Evolutionary conservation across 2,113 vertebrate species (phyloP).

Genomic region (Macquaria ambigua): DNA sequence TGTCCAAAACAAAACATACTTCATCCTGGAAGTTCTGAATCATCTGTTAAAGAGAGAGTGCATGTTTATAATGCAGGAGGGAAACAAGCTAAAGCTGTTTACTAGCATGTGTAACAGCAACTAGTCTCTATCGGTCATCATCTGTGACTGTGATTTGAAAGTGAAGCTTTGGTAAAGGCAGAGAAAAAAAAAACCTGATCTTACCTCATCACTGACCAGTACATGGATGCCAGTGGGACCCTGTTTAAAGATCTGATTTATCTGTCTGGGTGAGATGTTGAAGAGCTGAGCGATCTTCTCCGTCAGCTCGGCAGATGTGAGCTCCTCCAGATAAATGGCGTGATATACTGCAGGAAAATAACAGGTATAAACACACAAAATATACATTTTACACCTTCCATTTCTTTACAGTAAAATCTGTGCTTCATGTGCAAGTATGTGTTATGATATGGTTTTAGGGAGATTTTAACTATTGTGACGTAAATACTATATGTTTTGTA

Average conservation of each 20-base stretch:
- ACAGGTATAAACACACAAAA: not conserved
- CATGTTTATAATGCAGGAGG: not conserved
- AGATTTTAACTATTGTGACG: not conserved
- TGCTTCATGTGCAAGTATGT: not conserved
- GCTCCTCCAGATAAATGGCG: slow-evolving; percentile 95
- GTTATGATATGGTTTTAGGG: not conserved
- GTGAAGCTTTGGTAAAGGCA: not conserved
- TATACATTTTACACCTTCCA: not conserved
- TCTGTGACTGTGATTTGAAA: not conserved
- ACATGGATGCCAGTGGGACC: slow-evolving; percentile 97
- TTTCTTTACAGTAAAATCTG: not conserved
- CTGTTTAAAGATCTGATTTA: slow-evolving; percentile 97
- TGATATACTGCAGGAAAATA: slow-evolving; percentile 90
- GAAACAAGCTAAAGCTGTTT: not conserved
- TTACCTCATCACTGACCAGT: slow-evolving; percentile 95
- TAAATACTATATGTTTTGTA: not conserved
- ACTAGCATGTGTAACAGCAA: not conserved
- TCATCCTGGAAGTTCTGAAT: slow-evolving; percentile 98
- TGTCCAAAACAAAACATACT: slow-evolving; percentile 96
- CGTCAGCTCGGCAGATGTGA: slow-evolving; percentile 90
- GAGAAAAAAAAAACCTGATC: not conserved
- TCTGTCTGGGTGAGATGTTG: slow-evolving; percentile 94
- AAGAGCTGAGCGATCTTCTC: slow-evolving; percentile 98
- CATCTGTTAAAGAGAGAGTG: slow-evolving; percentile 85
- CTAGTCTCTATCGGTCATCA: not conserved